phyloP scores from a whole-genome alignment of 1,140 invertebrate species.

The Vollenhovia emeryi region DNA sequence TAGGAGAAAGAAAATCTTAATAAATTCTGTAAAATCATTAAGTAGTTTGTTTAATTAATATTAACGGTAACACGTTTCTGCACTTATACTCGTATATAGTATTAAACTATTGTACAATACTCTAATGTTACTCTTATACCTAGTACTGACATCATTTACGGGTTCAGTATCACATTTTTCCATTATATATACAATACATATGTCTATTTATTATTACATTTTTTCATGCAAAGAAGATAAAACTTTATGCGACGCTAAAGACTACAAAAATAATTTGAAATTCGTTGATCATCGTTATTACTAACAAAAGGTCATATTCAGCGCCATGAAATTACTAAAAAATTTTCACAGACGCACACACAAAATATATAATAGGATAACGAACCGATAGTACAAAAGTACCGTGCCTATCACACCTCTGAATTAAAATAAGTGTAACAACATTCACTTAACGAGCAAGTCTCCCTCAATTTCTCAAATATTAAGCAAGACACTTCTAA shows the following conservation, averaged over 20 bases:
- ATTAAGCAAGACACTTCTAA: neutral
- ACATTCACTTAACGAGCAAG: neutral
- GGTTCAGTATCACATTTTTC: slow-evolving; percentile 22
- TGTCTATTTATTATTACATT: neutral
- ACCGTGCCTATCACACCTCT: neutral
- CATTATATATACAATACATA: neutral
- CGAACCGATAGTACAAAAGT: neutral
- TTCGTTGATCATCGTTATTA: neutral
- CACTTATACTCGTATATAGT: no score
- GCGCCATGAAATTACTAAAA: neutral
- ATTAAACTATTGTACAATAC: neutral
- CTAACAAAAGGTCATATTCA: neutral
- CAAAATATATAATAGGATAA: neutral
- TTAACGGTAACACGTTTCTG: neutral
- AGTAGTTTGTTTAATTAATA: neutral
- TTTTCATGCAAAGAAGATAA: neutral
- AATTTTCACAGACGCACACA: neutral
- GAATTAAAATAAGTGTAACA: neutral
- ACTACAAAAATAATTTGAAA: neutral
- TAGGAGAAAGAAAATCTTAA: neutral
- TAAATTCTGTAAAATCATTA: neutral
- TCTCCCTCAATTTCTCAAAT: slow-evolving; percentile 12
- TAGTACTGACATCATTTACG: slow-evolving; percentile 13
- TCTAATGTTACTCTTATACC: neutral
- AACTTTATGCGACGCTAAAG: neutral